A percentile compares a stretch with the other conserved stretches of the same genome.
phyloP scores from a whole-genome alignment of 2,797 vertebrate genomes.

The Danio choprae region DNA sequence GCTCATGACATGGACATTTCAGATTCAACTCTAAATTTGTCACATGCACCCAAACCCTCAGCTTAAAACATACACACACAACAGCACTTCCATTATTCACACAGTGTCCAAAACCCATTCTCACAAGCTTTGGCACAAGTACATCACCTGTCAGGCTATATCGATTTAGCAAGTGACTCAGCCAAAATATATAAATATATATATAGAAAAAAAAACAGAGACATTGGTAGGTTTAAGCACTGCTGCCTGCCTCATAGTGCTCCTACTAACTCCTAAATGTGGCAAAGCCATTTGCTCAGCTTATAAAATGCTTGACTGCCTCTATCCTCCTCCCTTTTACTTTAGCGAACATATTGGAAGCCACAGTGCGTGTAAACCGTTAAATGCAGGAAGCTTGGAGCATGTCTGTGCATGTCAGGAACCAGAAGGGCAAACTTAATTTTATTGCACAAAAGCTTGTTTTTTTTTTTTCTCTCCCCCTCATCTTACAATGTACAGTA shows the following conservation, averaged over 20 bases:
- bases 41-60: neutral
- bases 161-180: constrained; percentile 64
- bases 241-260: constrained; percentile 49
- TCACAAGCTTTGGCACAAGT: constrained; percentile 43
- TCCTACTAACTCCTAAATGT: constrained; percentile 30
- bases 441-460: constrained; percentile 58
- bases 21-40: constrained; percentile 17
- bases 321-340: constrained; percentile 51
- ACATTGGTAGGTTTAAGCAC: constrained; percentile 54
- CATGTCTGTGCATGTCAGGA: constrained; percentile 62
- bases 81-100: constrained; percentile 49
- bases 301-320: constrained; percentile 64
- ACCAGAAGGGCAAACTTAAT: constrained; percentile 61
- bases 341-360: constrained; percentile 60
- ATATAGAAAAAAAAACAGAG: constrained; percentile 2
- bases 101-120: constrained; percentile 35
- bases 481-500: constrained; percentile 16
- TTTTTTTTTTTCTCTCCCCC: constrained; percentile 46
- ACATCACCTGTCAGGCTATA: constrained; percentile 61
- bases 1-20: constrained; percentile 12
- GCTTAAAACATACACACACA: neutral
- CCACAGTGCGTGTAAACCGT: constrained; percentile 60
- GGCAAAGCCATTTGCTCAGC: constrained; percentile 63
- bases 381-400: constrained; percentile 59
- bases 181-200: constrained; percentile 51